These are phyloP conservation scores for Drosophila funebris DNA, from an alignment of 1,140 invertebrate genomes.

Conservation along the genomic window DNA sequence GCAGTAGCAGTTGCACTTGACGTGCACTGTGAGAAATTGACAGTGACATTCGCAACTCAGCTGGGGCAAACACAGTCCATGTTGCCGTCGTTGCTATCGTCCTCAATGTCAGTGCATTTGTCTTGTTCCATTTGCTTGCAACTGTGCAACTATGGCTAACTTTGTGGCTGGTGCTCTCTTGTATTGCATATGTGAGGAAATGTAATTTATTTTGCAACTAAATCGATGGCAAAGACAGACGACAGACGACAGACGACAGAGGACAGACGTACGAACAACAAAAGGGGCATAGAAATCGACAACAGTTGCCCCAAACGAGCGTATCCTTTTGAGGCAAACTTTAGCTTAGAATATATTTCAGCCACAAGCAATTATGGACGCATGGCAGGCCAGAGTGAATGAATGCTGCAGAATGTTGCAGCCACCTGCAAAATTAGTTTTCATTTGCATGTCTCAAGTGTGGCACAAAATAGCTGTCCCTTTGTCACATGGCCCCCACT, in stretches of 20 bases:
- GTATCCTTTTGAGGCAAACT: conserved; percentile 44
- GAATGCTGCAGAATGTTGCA: conserved; percentile 22
- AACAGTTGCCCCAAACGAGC: conserved; percentile 56
- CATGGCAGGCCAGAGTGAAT: conserved; percentile 2
- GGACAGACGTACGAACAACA: conserved; percentile 16
- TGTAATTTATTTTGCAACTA: conserved; percentile 76
- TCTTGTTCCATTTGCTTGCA: conserved; percentile 35
- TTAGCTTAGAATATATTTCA: conserved; percentile 25
- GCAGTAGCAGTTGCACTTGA: conserved; percentile 26
- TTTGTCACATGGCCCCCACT: neutral
- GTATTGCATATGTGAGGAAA: conserved; percentile 29
- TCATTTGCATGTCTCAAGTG: conserved; percentile 39
- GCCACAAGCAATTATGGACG: neutral
- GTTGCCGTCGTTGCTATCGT: too few species aligned
- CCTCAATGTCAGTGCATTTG: conserved; percentile 60
- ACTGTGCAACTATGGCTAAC: conserved; percentile 18
- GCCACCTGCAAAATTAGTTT: conserved; percentile 31
- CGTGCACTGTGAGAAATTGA: conserved; percentile 71
- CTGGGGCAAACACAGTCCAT: neutral
- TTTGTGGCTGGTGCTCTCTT: conserved; percentile 58
- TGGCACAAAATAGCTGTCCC: conserved; percentile 24
- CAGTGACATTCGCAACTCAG: conserved; percentile 48
- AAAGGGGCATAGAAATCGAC: conserved; percentile 31
- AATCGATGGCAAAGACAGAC: conserved; percentile 64
- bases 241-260: too few species aligned